Percentiles rank a stretch among this genome's conserved stretches.
Evolutionary conservation across 1,140 invertebrate species (phyloP).

Genomic region (Spodoptera frugiperda): DNA sequence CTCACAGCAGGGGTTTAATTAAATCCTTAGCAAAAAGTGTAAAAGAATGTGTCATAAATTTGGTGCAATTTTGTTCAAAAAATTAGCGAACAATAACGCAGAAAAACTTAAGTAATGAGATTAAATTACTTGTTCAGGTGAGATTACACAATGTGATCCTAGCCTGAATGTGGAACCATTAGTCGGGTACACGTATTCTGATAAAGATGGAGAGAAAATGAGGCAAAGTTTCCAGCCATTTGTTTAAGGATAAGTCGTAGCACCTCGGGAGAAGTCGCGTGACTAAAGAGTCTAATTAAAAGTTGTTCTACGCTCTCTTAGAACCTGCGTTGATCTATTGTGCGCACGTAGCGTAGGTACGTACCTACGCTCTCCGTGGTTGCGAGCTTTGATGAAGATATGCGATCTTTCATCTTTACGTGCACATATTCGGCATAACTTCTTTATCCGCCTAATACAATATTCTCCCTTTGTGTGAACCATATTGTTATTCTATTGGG

Average conservation of each 20-base stretch:
- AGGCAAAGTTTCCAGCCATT: slow-evolving; percentile 52
- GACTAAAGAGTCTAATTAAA: slow-evolving; percentile 61
- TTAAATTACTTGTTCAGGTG: too few species aligned
- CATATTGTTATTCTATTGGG: slow-evolving; percentile 13
- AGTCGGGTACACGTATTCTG: not conserved
- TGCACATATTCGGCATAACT: not conserved
- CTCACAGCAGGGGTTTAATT: too few species aligned
- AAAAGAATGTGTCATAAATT: too few species aligned
- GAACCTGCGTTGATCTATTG: slow-evolving; percentile 32
- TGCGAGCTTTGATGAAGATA: too few species aligned
- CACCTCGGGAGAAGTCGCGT: slow-evolving; percentile 39
- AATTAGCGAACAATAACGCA: too few species aligned
- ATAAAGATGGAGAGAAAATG: slow-evolving; percentile 39
- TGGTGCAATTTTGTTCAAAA: too few species aligned
- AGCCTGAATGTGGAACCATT: not conserved
- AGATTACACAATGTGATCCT: too few species aligned
- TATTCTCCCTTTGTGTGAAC: not conserved
- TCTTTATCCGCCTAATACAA: not conserved
- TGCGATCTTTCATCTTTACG: not conserved
- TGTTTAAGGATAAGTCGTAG: slow-evolving; percentile 49
- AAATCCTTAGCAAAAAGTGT: too few species aligned
- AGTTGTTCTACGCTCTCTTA: slow-evolving; percentile 46
- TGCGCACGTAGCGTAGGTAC: slow-evolving; percentile 23
- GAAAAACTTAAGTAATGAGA: too few species aligned
- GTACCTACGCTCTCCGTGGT: not conserved